These are phyloP conservation scores for Ooceraea biroi DNA, from an alignment of 1,140 invertebrate species.

Conservation along the genomic window DNA sequence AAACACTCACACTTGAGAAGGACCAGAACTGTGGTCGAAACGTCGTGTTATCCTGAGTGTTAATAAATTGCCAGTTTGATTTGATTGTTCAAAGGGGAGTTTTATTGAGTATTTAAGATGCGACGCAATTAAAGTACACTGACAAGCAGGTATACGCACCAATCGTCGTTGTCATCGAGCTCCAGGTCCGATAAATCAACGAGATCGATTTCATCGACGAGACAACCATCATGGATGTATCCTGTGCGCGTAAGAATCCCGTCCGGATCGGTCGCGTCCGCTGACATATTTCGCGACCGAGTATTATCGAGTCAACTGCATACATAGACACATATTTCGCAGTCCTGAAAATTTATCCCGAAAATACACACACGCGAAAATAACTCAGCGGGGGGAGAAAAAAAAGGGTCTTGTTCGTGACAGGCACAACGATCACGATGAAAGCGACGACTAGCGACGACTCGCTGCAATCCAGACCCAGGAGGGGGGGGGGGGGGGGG, in stretches of 20 bases:
- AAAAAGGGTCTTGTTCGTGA: background rate
- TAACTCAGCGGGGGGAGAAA: background rate
- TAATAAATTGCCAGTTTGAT: too few species aligned
- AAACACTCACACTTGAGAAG: too few species aligned
- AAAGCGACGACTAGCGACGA: too few species aligned
- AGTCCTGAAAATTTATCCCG: background rate
- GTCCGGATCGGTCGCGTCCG: constrained; percentile 26
- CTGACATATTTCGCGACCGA: constrained; percentile 66
- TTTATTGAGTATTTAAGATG: too few species aligned
- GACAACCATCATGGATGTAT: constrained; percentile 39
- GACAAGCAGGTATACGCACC: constrained; percentile 33
- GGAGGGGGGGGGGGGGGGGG: too few species aligned
- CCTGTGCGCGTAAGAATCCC: constrained; percentile 35
- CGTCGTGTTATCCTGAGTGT: too few species aligned
- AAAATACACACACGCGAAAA: background rate
- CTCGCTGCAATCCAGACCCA: background rate
- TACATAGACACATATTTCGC: constrained; percentile 65
- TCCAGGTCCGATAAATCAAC: constrained; percentile 58
- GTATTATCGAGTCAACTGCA: constrained; percentile 51
- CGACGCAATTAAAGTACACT: background rate
- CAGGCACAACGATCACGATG: background rate
- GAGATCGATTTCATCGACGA: constrained; percentile 50
- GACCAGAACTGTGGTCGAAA: too few species aligned
- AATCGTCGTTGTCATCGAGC: constrained; percentile 52
- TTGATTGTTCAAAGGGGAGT: too few species aligned